These are phyloP conservation scores for Myotis davidii DNA, from an alignment of 2,113 vertebrate species.

Conservation along the genomic window DNA sequence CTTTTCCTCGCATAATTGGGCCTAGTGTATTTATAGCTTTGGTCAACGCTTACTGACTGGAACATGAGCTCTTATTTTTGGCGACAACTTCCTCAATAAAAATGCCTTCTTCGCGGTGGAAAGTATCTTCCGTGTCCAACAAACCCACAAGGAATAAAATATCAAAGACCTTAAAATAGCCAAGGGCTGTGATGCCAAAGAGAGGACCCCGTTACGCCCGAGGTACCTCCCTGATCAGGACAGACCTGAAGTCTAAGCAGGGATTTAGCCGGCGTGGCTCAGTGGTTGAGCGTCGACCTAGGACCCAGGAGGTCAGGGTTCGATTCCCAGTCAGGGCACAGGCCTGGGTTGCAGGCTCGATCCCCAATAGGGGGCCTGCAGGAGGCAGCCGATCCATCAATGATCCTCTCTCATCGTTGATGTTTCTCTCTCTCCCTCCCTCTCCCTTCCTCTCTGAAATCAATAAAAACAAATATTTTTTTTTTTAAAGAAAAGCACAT, in stretches of 20 bases:
- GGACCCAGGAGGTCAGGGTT: no score
- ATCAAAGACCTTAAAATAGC: slow-evolving; percentile 54
- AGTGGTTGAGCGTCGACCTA: no score
- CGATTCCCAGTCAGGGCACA: no score
- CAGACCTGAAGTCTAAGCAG: background rate
- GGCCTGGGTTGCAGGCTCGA: no score
- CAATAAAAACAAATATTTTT: no score
- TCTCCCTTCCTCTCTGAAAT: no score
- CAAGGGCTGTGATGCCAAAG: background rate
- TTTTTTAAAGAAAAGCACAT: no score
- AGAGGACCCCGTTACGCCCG: background rate
- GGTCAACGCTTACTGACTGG: slow-evolving; percentile 31
- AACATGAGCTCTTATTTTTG: slow-evolving; percentile 58
- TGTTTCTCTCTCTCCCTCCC: no score
- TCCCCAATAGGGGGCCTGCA: no score
- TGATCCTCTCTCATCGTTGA: no score
- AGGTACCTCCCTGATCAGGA: background rate
- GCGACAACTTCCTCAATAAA: slow-evolving; percentile 10
- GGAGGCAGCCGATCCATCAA: no score
- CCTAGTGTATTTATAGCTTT: background rate
- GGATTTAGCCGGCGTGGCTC: no score
- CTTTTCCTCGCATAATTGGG: background rate
- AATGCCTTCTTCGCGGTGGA: background rate
- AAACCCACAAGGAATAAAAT: slow-evolving; percentile 52
- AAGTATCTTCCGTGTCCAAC: slow-evolving; percentile 5